These are phyloP conservation scores for Pygoscelis antarcticus DNA, from an alignment of 2,113 vertebrate species.

Conservation along the genomic window DNA sequence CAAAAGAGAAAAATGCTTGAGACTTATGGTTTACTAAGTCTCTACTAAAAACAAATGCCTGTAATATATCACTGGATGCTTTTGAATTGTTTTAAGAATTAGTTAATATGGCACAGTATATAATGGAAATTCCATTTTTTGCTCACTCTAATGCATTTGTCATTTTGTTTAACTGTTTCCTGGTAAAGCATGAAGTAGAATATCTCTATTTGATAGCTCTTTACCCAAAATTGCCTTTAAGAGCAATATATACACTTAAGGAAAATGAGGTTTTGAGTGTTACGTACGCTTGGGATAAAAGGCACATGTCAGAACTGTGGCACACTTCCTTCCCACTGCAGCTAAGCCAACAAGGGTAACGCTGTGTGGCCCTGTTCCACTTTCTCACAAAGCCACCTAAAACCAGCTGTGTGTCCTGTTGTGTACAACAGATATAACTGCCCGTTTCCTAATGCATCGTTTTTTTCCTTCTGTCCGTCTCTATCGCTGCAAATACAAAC, in stretches of 20 bases:
- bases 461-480: neutral
- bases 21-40: neutral
- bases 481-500: neutral
- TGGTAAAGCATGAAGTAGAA: neutral
- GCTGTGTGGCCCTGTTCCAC: neutral
- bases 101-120: neutral
- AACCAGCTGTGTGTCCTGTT: neutral
- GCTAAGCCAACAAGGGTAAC: neutral
- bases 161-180: constrained; percentile 7
- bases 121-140: neutral
- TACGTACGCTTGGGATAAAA: neutral
- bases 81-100: neutral
- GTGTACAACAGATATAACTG: neutral
- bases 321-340: neutral
- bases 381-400: neutral
- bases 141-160: neutral
- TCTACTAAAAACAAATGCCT: neutral
- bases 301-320: neutral
- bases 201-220: neutral
- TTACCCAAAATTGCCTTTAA: constrained; percentile 32
- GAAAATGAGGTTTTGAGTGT: neutral
- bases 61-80: neutral
- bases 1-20: neutral
- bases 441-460: neutral
- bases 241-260: neutral